These are phyloP conservation scores for Alentia gelatinosa DNA, from an alignment of 2,888 invertebrate genomes.

Conservation along the genomic window DNA sequence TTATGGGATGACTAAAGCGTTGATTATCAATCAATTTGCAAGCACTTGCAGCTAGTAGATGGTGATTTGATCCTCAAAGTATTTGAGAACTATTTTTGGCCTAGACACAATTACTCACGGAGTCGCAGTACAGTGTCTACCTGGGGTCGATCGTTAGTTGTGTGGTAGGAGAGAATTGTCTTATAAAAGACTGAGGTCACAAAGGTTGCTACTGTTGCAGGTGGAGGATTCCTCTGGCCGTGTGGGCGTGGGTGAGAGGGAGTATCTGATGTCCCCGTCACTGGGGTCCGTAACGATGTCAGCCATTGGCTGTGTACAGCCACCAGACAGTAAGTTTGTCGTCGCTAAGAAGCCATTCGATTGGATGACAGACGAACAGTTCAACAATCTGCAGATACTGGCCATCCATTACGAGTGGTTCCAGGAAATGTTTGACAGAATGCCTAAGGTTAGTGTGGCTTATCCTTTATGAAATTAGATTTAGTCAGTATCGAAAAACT, in stretches of 20 bases:
- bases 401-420: slow-evolving; percentile 80
- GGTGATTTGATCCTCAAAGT: no score
- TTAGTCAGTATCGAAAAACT: no score
- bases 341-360: slow-evolving; percentile 80
- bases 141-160: no score
- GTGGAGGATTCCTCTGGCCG: slow-evolving; percentile 76
- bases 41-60: no score
- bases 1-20: no score
- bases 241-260: slow-evolving; percentile 78
- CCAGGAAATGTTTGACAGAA: slow-evolving; percentile 80
- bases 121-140: no score
- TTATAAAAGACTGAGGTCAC: no score
- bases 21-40: no score
- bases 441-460: slow-evolving; percentile 67
- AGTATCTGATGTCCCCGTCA: slow-evolving; percentile 79
- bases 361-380: slow-evolving; percentile 81
- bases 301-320: slow-evolving; percentile 69
- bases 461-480: not conserved
- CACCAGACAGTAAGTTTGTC: slow-evolving; percentile 70
- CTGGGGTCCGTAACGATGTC: slow-evolving; percentile 76
- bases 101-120: no score
- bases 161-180: no score
- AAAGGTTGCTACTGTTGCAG: no score
- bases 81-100: no score
- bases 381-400: slow-evolving; percentile 79